Percentiles rank a stretch among this genome's conserved stretches.
Conservation (phyloP, 1,140 invertebrate species). For the Pinna nobilis region DNA sequence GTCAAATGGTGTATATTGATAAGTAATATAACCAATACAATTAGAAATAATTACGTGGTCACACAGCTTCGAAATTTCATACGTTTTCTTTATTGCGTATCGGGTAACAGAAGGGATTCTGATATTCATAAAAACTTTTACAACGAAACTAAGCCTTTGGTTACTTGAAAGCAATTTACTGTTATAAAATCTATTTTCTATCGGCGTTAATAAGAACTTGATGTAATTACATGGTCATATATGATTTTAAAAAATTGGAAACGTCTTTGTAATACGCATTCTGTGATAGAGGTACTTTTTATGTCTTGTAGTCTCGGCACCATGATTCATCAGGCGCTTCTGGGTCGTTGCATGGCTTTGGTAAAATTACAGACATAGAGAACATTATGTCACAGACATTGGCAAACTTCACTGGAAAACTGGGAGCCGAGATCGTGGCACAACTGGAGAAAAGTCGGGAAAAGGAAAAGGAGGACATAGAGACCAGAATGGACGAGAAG, state of each 20-base stretch:
- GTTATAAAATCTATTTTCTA: too few relatives aligned
- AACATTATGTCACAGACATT: slow-evolving; percentile 34
- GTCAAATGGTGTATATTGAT: too few relatives aligned
- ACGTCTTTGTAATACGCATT: background rate
- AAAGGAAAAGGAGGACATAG: slow-evolving; percentile 30
- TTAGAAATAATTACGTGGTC: too few relatives aligned
- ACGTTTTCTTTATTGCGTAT: too few relatives aligned
- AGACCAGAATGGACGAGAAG: slow-evolving; percentile 33
- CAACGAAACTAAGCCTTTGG: too few relatives aligned
- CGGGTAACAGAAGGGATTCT: too few relatives aligned
- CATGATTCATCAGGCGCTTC: slow-evolving; percentile 6
- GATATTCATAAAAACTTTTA: too few relatives aligned
- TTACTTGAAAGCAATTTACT: too few relatives aligned
- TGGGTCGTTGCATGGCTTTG: background rate
- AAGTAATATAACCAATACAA: too few relatives aligned
- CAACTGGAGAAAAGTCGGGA: slow-evolving; percentile 25
- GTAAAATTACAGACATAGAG: slow-evolving; percentile 3
- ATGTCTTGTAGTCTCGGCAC: background rate
- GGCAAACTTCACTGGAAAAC: slow-evolving; percentile 27
- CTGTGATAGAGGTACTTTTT: background rate
- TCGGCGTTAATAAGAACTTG: background rate
- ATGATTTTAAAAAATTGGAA: background rate
- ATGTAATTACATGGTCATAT: background rate
- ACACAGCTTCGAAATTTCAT: too few relatives aligned
- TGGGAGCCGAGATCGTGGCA: slow-evolving; percentile 14